These are phyloP conservation scores for Nomada lathburiana DNA, from an alignment of 2,888 invertebrate species.

Conservation along the genomic window DNA sequence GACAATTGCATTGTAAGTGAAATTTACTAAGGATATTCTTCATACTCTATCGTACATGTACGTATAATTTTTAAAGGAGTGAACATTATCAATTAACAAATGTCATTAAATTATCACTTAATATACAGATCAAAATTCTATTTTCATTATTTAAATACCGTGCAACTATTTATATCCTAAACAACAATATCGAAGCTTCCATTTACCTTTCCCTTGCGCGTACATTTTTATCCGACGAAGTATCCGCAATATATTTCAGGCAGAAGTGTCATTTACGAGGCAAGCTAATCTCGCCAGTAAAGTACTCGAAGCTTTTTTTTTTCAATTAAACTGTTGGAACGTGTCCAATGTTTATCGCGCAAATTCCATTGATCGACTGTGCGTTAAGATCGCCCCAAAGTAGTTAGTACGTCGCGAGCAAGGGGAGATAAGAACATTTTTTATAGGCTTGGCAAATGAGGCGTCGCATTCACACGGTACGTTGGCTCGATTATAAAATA, in stretches of 20 bases:
- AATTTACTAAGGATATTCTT: too few relatives aligned
- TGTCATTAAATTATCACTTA: too few relatives aligned
- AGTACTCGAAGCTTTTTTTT: not conserved
- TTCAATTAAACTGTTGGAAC: not conserved
- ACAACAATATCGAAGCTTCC: not conserved
- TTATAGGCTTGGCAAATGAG: conserved; percentile 63
- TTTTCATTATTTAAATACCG: too few relatives aligned
- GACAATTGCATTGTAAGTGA: too few relatives aligned
- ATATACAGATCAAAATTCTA: too few relatives aligned
- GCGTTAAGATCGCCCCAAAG: conserved; percentile 20
- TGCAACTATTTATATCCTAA: too few relatives aligned
- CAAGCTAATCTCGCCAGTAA: not conserved
- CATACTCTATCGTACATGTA: too few relatives aligned
- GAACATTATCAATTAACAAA: too few relatives aligned
- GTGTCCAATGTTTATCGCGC: not conserved
- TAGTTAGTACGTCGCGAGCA: conserved; percentile 1
- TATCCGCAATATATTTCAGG: not conserved
- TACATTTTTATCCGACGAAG: not conserved
- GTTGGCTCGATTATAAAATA: conserved; percentile 66
- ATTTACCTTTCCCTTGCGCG: not conserved
- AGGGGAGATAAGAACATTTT: conserved; percentile 49
- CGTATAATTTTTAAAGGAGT: too few relatives aligned
- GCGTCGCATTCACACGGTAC: conserved; percentile 58
- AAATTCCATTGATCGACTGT: conserved; percentile 24
- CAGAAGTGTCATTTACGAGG: not conserved